Evolutionary conservation across 2,888 invertebrate genomes (phyloP).

Genomic region (Eilema depressum): DNA sequence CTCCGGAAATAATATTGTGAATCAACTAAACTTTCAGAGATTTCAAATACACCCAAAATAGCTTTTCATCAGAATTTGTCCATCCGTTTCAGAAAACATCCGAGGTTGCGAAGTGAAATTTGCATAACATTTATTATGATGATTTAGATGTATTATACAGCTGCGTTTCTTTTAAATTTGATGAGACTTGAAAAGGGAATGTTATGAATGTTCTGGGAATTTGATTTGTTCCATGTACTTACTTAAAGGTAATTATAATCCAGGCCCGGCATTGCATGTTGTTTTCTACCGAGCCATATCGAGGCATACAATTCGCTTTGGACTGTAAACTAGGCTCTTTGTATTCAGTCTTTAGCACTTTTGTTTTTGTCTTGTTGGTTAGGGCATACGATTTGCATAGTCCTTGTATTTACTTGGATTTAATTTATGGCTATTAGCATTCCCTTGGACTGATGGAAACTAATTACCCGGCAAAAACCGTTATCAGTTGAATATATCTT

Average conservation of each 20-base stretch:
- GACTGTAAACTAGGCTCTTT: not conserved
- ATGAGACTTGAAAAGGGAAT: no score
- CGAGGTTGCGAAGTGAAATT: no score
- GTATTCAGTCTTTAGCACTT: not conserved
- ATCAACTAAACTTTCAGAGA: no score
- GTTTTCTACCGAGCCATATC: not conserved
- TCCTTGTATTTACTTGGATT: not conserved
- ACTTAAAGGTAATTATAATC: not conserved
- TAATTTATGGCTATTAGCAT: not conserved
- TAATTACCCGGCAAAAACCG: not conserved
- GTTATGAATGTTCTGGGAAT: no score
- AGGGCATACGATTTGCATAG: not conserved
- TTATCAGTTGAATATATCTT: not conserved
- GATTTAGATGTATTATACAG: no score
- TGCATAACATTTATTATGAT: no score
- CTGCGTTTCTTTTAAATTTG: no score
- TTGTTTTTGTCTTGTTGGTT: not conserved
- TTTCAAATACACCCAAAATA: no score
- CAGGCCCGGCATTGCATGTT: not conserved
- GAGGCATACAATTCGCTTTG: not conserved
- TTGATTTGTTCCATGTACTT: not conserved
- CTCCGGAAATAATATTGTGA: no score
- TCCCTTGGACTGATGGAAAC: not conserved
- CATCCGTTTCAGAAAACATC: no score
- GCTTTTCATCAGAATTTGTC: no score